These are phyloP conservation scores for Oligia latruncula DNA, from an alignment of 2,888 invertebrate genomes.

Conservation along the genomic window DNA sequence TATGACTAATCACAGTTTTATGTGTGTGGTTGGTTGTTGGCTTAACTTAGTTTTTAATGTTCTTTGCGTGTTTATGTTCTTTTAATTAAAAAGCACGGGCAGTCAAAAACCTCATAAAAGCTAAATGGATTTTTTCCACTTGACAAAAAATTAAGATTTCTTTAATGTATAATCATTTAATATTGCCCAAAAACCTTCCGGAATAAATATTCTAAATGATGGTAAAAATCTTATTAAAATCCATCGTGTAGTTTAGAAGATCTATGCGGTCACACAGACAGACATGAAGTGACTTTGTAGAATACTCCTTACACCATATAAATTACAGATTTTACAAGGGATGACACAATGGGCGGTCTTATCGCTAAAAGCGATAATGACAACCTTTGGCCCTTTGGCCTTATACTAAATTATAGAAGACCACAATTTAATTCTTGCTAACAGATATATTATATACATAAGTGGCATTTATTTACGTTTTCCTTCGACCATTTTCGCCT, in stretches of 20 bases:
- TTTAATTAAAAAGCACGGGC: slow-evolving; percentile 11
- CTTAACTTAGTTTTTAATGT: neutral
- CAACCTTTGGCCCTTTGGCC: neutral
- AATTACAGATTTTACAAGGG: neutral
- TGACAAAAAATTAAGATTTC: neutral
- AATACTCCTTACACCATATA: neutral
- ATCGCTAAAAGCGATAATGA: neutral
- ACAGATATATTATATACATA: neutral
- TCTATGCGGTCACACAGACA: neutral
- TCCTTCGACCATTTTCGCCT: neutral
- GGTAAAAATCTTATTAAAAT: neutral
- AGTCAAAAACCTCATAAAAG: slow-evolving; percentile 17
- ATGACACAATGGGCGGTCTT: neutral
- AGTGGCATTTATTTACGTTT: neutral
- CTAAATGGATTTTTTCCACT: neutral
- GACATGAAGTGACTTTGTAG: neutral
- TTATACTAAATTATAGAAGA: neutral
- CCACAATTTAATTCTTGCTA: neutral
- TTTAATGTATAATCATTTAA: neutral
- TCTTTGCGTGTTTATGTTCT: neutral
- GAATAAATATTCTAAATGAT: neutral
- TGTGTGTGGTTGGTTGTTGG: neutral
- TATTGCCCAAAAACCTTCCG: neutral
- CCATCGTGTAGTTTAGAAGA: neutral
- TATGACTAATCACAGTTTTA: too few relatives aligned